Evolutionary conservation across 2,113 vertebrate species (phyloP).

Genomic region (Rhodinocichla rosea): DNA sequence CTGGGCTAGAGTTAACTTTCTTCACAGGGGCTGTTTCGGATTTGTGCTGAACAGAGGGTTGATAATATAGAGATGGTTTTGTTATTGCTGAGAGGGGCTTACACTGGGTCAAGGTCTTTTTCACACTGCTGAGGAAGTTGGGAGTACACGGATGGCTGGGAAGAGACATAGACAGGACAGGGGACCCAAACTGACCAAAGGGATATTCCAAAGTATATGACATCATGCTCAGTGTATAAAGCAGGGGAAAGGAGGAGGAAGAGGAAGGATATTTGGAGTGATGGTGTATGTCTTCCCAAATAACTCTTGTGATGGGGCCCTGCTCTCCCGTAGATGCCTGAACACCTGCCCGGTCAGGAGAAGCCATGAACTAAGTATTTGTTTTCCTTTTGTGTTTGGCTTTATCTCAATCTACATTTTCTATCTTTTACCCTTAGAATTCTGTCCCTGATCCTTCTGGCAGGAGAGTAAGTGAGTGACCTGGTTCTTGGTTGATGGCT

Average conservation of each 20-base stretch:
- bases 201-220: neutral
- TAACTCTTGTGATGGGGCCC: too few species aligned
- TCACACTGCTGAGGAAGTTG: accelerated
- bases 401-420: neutral
- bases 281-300: neutral
- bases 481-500: neutral
- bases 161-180: neutral
- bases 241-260: neutral
- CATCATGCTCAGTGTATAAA: neutral
- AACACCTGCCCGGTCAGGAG: neutral
- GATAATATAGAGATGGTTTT: neutral
- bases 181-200: neutral
- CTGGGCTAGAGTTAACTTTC: neutral
- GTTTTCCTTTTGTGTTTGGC: neutral
- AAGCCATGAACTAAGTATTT: neutral
- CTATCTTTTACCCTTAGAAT: neutral
- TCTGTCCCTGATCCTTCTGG: neutral
- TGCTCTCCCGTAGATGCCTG: neutral
- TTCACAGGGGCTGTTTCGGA: neutral
- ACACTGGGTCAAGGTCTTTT: neutral
- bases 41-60: neutral
- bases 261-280: neutral
- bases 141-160: accelerated
- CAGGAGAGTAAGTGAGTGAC: neutral
- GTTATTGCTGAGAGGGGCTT: neutral